These are phyloP conservation scores for Eubasilissa regina DNA, from an alignment of 1,140 invertebrate species.

Conservation along the genomic window DNA sequence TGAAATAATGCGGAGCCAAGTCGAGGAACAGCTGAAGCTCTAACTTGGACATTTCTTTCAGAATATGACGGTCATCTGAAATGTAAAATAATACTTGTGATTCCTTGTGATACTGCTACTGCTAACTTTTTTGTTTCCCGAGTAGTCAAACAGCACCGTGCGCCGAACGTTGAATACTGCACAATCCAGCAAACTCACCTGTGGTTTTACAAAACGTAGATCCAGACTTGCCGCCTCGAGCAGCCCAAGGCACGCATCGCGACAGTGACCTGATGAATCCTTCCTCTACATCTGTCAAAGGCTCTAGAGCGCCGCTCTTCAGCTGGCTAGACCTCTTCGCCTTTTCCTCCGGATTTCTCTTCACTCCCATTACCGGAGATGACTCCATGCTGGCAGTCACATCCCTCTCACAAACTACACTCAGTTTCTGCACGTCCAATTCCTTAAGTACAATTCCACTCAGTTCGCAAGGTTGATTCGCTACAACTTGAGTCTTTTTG, in stretches of 20 bases:
- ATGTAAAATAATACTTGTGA: slow-evolving; percentile 53
- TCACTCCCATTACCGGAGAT: slow-evolving; percentile 47
- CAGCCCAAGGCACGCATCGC: slow-evolving; percentile 93
- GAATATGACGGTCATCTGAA: slow-evolving; percentile 94
- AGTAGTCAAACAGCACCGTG: too few relatives aligned
- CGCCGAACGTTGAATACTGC: neutral
- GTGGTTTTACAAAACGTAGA: slow-evolving; percentile 96
- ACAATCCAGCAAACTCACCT: slow-evolving; percentile 70
- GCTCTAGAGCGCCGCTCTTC: slow-evolving; percentile 31
- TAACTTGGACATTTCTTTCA: slow-evolving; percentile 96
- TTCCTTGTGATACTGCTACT: neutral
- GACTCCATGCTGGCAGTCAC: slow-evolving; percentile 35
- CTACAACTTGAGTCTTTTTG: neutral
- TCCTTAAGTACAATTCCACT: neutral
- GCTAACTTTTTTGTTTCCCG: too few relatives aligned
- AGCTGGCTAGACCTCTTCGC: slow-evolving; percentile 18
- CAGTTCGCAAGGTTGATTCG: neutral
- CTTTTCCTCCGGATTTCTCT: slow-evolving; percentile 51
- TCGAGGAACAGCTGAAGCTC: slow-evolving; percentile 95
- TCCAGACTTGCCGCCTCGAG: slow-evolving; percentile 96
- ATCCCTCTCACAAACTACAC: slow-evolving; percentile 27
- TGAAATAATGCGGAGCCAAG: slow-evolving; percentile 96
- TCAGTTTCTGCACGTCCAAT: neutral
- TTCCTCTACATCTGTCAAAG: slow-evolving; percentile 67
- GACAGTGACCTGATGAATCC: slow-evolving; percentile 88